Conservation (phyloP, 1,140 invertebrate genomes). For the Zaprionus nigranus region DNA sequence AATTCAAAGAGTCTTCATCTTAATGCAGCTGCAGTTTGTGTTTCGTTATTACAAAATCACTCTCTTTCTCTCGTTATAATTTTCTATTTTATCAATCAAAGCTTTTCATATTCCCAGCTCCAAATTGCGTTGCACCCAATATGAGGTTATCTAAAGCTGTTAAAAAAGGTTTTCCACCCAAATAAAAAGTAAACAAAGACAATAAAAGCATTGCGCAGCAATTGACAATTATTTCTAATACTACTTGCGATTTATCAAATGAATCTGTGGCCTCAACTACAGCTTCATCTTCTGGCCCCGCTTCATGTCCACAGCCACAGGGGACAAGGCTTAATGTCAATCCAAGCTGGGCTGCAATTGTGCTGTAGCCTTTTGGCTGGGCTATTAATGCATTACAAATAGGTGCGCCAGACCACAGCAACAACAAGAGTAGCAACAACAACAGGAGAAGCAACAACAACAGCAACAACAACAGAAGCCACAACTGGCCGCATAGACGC, state of each 20-base stretch:
- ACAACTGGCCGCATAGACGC: conserved; percentile 67
- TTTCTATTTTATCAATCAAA: neutral
- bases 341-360: conserved; percentile 51
- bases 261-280: conserved; percentile 17
- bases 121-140: neutral
- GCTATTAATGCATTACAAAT: conserved; percentile 81
- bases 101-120: neutral
- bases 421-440: conserved; percentile 21
- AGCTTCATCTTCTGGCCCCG: conserved; percentile 38
- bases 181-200: conserved; percentile 4
- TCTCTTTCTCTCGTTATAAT: neutral
- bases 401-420: conserved; percentile 73
- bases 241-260: conserved; percentile 67
- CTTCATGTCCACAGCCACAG: conserved; percentile 28
- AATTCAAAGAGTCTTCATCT: too few relatives aligned
- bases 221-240: conserved; percentile 34
- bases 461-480: conserved; percentile 23
- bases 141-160: conserved; percentile 8
- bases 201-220: conserved; percentile 25
- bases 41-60: neutral
- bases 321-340: conserved; percentile 74
- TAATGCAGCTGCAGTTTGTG: too few relatives aligned
- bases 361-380: conserved; percentile 34
- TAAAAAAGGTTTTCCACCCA: neutral
- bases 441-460: conserved; percentile 23